Evolutionary conservation across 2,888 invertebrate species (phyloP).

Genomic region (Himalopsyche tibetana): DNA sequence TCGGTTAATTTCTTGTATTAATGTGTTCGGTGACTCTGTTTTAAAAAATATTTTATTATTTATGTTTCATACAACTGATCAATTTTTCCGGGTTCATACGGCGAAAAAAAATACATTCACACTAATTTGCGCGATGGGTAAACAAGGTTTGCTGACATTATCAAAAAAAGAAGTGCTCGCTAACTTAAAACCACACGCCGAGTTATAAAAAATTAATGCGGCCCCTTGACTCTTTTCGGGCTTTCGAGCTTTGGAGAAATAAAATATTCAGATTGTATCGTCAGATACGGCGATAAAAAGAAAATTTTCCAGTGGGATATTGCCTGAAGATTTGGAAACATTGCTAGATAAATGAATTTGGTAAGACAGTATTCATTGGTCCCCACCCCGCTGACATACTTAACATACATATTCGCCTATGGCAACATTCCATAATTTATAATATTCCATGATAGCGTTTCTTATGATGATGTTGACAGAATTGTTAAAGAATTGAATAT

Average conservation of each 20-base stretch:
- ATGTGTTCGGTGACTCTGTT: too few species aligned
- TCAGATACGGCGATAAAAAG: not conserved
- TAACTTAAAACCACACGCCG: constrained; percentile 6
- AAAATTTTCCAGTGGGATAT: not conserved
- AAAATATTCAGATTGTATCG: constrained; percentile 35
- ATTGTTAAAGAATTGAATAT: too few species aligned
- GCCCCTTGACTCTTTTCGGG: not conserved
- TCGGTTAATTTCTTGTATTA: too few species aligned
- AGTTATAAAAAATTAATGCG: constrained; percentile 7
- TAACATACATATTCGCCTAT: too few species aligned
- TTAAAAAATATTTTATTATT: too few species aligned
- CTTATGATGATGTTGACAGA: too few species aligned
- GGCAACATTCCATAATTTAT: too few species aligned
- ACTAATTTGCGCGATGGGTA: not conserved
- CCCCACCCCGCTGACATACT: too few species aligned
- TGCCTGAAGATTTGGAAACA: not conserved
- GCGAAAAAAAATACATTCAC: not conserved
- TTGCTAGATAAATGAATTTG: not conserved
- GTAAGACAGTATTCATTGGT: not conserved
- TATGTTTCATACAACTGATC: too few species aligned
- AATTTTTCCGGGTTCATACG: too few species aligned
- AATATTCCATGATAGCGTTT: too few species aligned
- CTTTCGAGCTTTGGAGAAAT: not conserved
- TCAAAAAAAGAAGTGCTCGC: constrained; percentile 13
- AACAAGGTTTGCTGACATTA: not conserved